Conservation (phyloP, 2,888 invertebrate genomes). For the Microctonus aethiopoides region DNA sequence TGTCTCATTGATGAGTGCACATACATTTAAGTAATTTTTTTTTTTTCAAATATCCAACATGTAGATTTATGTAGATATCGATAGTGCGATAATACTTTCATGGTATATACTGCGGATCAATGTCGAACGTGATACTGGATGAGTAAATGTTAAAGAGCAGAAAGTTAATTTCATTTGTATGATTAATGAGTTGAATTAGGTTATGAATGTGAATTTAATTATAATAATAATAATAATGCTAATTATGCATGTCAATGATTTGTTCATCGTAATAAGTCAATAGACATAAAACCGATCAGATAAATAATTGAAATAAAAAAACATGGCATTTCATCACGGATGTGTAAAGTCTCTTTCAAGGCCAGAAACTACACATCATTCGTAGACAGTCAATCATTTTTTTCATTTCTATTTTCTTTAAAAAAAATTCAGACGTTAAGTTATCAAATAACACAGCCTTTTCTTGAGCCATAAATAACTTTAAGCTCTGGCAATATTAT, state of each 20-base stretch:
- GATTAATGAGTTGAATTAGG: background rate
- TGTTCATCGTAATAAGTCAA: no score
- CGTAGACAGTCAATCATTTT: no score
- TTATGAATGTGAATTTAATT: background rate
- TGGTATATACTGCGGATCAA: background rate
- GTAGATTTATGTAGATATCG: background rate
- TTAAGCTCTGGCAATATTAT: conserved; percentile 87
- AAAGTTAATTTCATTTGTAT: background rate
- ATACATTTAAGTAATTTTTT: conserved; percentile 23
- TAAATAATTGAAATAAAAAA: no score
- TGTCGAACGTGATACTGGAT: background rate
- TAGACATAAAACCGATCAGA: no score
- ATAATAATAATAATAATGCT: no score
- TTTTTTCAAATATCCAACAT: background rate
- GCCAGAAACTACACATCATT: no score
- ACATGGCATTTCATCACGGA: no score
- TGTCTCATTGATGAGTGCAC: background rate
- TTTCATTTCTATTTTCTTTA: no score
- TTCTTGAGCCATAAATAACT: conserved; percentile 82
- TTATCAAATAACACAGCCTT: conserved; percentile 82
- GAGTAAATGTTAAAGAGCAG: background rate
- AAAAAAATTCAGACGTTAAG: background rate
- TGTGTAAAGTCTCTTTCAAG: no score
- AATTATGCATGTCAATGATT: no score
- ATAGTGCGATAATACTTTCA: background rate